Conservation (phyloP, 2,888 invertebrate species). For the Aethes cnicana region DNA sequence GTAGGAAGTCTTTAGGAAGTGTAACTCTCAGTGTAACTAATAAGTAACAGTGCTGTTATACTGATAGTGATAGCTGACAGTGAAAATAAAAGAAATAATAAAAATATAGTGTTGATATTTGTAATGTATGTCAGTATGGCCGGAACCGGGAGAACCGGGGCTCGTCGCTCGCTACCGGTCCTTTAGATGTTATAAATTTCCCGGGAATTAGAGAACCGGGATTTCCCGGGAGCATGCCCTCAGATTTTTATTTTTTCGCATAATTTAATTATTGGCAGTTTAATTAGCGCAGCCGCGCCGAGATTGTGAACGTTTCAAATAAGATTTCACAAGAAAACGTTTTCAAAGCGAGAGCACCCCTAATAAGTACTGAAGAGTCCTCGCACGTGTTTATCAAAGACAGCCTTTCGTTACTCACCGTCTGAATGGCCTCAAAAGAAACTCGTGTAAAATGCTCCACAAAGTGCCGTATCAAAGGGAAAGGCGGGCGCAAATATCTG, state of each 20-base stretch:
- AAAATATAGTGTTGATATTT: too few relatives aligned
- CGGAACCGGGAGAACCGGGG: too few relatives aligned
- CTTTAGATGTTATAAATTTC: too few relatives aligned
- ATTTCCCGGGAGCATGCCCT: too few relatives aligned
- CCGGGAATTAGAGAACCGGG: too few relatives aligned
- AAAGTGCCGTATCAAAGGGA: conserved; percentile 82
- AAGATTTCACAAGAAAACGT: conserved; percentile 79
- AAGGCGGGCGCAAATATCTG: conserved; percentile 82
- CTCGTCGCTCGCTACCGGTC: too few relatives aligned
- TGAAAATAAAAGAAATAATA: too few relatives aligned
- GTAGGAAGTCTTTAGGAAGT: too few relatives aligned
- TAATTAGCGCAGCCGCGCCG: conserved; percentile 80
- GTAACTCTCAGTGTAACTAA: too few relatives aligned
- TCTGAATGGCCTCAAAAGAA: conserved; percentile 83
- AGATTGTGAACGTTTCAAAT: conserved; percentile 81
- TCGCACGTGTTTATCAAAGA: conserved; percentile 83
- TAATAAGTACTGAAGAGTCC: conserved; percentile 83
- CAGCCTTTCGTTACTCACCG: conserved; percentile 83
- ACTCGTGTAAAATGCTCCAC: conserved; percentile 82
- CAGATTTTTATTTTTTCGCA: conserved; percentile 71
- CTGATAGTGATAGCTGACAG: too few relatives aligned
- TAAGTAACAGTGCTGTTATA: too few relatives aligned
- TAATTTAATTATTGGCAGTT: conserved; percentile 81
- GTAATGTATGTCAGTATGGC: too few relatives aligned
- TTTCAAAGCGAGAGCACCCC: conserved; percentile 82